Percentiles rank a stretch among this genome's conserved stretches.
Conservation (phyloP, 2,888 invertebrate species). For the Thymelicus sylvestris region DNA sequence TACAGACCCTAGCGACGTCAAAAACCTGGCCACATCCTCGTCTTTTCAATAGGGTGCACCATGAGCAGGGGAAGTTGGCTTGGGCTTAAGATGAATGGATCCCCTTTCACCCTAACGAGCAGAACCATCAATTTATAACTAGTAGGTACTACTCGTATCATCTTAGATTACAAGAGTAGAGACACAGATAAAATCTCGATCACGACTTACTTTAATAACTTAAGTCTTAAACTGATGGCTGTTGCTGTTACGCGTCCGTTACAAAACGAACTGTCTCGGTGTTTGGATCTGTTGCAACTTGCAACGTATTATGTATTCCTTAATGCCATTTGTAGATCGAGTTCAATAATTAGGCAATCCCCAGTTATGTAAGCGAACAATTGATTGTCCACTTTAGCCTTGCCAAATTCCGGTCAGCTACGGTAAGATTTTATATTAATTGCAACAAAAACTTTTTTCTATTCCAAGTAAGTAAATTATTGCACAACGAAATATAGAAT, state of each 20-base stretch:
- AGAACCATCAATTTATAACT: too few relatives aligned
- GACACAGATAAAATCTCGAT: constrained; percentile 9
- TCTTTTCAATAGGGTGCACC: too few relatives aligned
- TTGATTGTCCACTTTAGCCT: constrained; percentile 26
- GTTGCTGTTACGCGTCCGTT: constrained; percentile 25
- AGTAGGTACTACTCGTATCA: too few relatives aligned
- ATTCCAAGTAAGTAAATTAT: not conserved
- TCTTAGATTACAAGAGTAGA: not conserved
- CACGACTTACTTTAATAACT: not conserved
- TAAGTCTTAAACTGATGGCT: not conserved
- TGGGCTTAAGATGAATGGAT: too few relatives aligned
- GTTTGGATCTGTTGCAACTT: constrained; percentile 31
- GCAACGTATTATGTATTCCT: constrained; percentile 41
- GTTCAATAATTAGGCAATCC: constrained; percentile 37
- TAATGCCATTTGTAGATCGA: constrained; percentile 39
- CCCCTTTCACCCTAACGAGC: too few relatives aligned
- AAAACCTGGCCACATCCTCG: too few relatives aligned
- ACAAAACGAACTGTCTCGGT: constrained; percentile 33
- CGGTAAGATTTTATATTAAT: constrained; percentile 1
- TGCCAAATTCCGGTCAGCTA: constrained; percentile 30
- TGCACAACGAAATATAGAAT: constrained; percentile 2
- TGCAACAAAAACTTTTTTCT: not conserved
- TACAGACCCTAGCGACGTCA: too few relatives aligned
- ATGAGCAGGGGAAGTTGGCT: too few relatives aligned
- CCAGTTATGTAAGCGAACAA: constrained; percentile 34